Conservation (phyloP, 2,888 invertebrate species). For the Tipula helvola region DNA sequence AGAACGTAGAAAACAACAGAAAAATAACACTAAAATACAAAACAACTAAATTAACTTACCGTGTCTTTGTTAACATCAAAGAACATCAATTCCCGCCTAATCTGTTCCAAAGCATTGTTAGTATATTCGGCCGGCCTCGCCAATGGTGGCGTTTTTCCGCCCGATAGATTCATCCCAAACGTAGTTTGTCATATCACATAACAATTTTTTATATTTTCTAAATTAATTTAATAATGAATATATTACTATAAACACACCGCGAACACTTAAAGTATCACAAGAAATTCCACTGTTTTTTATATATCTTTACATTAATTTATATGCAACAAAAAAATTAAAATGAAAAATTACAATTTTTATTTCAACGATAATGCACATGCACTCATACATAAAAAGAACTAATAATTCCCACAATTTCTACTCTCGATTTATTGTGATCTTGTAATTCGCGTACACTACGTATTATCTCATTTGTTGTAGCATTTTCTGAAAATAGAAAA, state of each 20-base stretch:
- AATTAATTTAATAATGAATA: not conserved
- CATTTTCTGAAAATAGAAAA: too few species aligned
- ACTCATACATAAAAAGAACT: not conserved
- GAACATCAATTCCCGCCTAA: constrained; percentile 31
- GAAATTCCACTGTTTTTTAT: not conserved
- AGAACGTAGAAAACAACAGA: too few species aligned
- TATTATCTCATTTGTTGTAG: too few species aligned
- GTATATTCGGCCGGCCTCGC: constrained; percentile 35
- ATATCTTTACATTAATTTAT: not conserved
- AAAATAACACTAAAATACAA: too few species aligned
- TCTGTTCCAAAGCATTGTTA: constrained; percentile 35
- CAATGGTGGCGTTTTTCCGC: constrained; percentile 34
- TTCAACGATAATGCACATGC: not conserved
- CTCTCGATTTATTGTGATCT: too few species aligned
- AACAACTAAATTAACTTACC: not conserved
- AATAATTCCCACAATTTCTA: too few species aligned
- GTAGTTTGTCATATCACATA: constrained; percentile 32
- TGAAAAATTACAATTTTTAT: not conserved
- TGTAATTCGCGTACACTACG: too few species aligned
- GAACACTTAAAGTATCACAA: not conserved
- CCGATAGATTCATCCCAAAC: constrained; percentile 37
- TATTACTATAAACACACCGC: not conserved
- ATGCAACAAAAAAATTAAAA: not conserved
- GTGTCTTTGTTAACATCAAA: not conserved
- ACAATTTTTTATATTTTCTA: not conserved